A percentile compares a stretch with the other conserved stretches of the same genome.
Evolutionary conservation across 2,888 invertebrate genomes (phyloP).

Genomic region (Ochropleura plecta): DNA sequence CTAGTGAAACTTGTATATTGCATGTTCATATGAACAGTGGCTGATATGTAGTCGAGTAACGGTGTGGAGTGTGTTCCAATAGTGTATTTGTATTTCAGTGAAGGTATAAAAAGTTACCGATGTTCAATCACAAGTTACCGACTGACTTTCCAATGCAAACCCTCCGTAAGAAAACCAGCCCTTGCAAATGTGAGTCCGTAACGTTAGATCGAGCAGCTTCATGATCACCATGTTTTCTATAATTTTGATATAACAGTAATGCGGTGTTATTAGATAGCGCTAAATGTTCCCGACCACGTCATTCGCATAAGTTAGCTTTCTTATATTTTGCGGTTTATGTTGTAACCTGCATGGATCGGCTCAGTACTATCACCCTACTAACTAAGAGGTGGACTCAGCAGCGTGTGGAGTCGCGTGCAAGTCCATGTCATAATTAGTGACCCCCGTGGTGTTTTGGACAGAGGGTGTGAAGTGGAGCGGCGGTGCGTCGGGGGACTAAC

Average conservation of each 20-base stretch:
- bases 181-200: slow-evolving; percentile 96
- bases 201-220: slow-evolving; percentile 72
- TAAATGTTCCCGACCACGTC: slow-evolving; percentile 80
- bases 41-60: slow-evolving; percentile 69
- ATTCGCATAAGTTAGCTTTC: slow-evolving; percentile 81
- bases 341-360: slow-evolving; percentile 85
- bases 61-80: slow-evolving; percentile 78
- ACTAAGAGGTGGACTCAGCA: slow-evolving; percentile 70
- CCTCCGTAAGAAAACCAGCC: slow-evolving; percentile 97
- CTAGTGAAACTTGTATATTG: slow-evolving; percentile 77
- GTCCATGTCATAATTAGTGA: slow-evolving; percentile 83
- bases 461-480: slow-evolving; percentile 83
- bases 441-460: slow-evolving; percentile 88
- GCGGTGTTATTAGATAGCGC: slow-evolving; percentile 84
- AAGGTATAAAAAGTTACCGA: slow-evolving; percentile 81
- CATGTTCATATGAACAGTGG: slow-evolving; percentile 73
- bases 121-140: slow-evolving; percentile 91
- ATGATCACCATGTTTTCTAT: slow-evolving; percentile 70
- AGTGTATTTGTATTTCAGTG: slow-evolving; percentile 88
- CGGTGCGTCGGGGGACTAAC: slow-evolving; percentile 80
- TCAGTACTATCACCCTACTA: slow-evolving; percentile 77
- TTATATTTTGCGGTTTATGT: slow-evolving; percentile 86
- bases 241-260: slow-evolving; percentile 74
- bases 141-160: slow-evolving; percentile 95
- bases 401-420: slow-evolving; percentile 74